A percentile compares a stretch with the other conserved stretches of the same genome.
These are phyloP conservation scores for Malacosoma neustria DNA, from an alignment of 2,888 invertebrate genomes.

Conservation along the genomic window DNA sequence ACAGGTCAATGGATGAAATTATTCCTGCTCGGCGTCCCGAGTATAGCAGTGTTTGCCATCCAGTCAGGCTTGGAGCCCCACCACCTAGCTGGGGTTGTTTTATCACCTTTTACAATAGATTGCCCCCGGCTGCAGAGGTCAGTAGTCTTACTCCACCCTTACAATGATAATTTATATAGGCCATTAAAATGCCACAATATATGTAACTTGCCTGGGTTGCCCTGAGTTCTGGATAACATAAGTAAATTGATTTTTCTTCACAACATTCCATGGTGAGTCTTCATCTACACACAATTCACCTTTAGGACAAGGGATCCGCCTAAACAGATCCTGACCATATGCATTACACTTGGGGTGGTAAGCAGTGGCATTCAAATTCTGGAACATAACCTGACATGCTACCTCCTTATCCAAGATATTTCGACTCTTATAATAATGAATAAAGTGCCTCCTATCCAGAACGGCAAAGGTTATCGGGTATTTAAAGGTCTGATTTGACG, in stretches of 20 bases:
- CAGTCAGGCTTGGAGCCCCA: no score
- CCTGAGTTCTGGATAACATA: slow-evolving; percentile 92
- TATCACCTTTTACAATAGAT: no score
- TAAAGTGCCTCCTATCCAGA: slow-evolving; percentile 89
- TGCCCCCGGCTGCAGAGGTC: no score
- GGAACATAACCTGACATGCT: slow-evolving; percentile 92
- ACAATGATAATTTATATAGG: no score
- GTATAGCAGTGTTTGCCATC: no score
- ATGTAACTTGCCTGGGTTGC: slow-evolving; percentile 84
- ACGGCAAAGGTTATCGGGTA: slow-evolving; percentile 90
- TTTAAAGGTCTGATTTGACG: slow-evolving; percentile 79
- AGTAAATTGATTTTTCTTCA: slow-evolving; percentile 93
- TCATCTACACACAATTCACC: slow-evolving; percentile 89
- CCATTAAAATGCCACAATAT: no score
- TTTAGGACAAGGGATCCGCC: slow-evolving; percentile 88
- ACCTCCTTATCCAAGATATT: slow-evolving; percentile 75
- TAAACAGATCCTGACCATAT: slow-evolving; percentile 83
- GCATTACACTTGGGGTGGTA: slow-evolving; percentile 90
- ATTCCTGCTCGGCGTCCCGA: no score
- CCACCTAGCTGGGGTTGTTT: no score
- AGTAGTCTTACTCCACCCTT: no score
- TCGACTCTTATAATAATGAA: slow-evolving; percentile 91
- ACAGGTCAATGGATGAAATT: no score
- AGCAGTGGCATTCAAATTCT: slow-evolving; percentile 85
- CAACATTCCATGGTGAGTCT: slow-evolving; percentile 88